Evolutionary conservation across 2,797 vertebrate species (phyloP).

Genomic region (Girardinus metallicus): DNA sequence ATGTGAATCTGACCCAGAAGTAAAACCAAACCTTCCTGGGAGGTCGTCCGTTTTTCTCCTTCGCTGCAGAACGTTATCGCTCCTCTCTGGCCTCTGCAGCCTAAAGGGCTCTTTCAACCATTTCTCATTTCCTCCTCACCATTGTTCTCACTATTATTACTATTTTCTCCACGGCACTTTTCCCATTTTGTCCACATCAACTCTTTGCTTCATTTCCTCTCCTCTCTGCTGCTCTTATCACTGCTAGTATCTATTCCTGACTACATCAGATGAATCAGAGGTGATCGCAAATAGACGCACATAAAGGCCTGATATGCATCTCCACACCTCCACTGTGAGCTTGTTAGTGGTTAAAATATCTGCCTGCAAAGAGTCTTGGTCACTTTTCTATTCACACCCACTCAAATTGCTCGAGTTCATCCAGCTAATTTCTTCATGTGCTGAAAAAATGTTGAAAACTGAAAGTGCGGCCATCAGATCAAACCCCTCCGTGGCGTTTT

Average conservation of each 20-base stretch:
- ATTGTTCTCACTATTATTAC: slow-evolving; percentile 36
- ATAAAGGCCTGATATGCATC: slow-evolving; percentile 9
- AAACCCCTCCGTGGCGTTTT: not conserved
- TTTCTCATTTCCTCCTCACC: slow-evolving; percentile 66
- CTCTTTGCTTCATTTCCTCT: not conserved
- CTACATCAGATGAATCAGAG: slow-evolving; percentile 59
- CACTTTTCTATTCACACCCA: slow-evolving; percentile 5
- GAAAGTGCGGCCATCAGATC: not conserved
- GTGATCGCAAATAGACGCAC: slow-evolving; percentile 30
- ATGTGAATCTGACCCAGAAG: slow-evolving; percentile 41
- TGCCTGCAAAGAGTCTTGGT: slow-evolving; percentile 62
- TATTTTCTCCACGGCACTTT: slow-evolving; percentile 17
- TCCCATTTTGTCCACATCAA: slow-evolving; percentile 1
- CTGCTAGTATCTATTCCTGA: slow-evolving; percentile 31
- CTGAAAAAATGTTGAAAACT: slow-evolving; percentile 6
- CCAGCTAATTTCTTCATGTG: not conserved
- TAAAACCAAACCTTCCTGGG: slow-evolving; percentile 66
- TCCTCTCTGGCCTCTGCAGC: slow-evolving; percentile 43
- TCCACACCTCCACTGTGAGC: slow-evolving; percentile 46
- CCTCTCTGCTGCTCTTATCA: slow-evolving; percentile 12
- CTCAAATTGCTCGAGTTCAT: not conserved
- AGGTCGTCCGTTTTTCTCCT: slow-evolving; percentile 54
- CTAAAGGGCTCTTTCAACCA: slow-evolving; percentile 45
- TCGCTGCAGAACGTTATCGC: slow-evolving; percentile 32
- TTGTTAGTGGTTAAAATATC: slow-evolving; percentile 40